phyloP scores from a whole-genome alignment of 2,113 vertebrate species.

The Pipra filicauda region DNA sequence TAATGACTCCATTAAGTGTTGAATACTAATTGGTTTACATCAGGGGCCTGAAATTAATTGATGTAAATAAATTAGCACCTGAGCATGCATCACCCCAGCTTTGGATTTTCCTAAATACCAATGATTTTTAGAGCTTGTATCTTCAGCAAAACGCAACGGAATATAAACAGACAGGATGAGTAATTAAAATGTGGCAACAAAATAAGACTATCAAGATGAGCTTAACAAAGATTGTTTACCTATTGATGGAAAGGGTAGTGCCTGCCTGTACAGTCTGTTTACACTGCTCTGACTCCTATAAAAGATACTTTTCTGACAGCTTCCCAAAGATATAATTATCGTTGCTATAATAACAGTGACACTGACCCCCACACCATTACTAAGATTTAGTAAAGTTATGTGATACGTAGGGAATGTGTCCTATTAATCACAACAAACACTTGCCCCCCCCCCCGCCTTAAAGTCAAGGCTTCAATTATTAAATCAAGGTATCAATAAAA shows the following conservation, averaged over 20 bases:
- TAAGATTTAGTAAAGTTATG: conserved; percentile 20
- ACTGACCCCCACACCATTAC: background rate
- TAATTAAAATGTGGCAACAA: conserved; percentile 72
- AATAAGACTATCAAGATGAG: conserved; percentile 63
- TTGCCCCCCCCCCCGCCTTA: background rate
- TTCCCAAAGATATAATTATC: conserved; percentile 42
- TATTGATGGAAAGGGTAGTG: conserved; percentile 31
- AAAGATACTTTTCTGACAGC: conserved; percentile 42
- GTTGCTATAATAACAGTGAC: conserved; percentile 3
- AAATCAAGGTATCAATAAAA: conserved; percentile 28
- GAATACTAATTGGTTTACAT: conserved; percentile 96
- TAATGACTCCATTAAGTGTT: conserved; percentile 95
- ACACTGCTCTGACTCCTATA: conserved; percentile 17
- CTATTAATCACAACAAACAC: background rate
- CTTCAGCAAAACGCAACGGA: conserved; percentile 58
- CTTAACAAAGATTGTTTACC: conserved; percentile 63
- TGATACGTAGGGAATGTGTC: background rate
- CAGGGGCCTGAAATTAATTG: conserved; percentile 93
- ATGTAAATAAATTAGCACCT: conserved; percentile 98
- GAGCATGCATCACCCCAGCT: conserved; percentile 80
- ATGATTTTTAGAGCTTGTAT: conserved; percentile 68
- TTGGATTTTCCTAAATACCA: conserved; percentile 74
- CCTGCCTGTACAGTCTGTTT: conserved; percentile 37
- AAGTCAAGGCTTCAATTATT: conserved; percentile 3
- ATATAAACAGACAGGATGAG: conserved; percentile 66